phyloP scores from a whole-genome alignment of 1,140 invertebrate genomes.

The Atta texana region DNA sequence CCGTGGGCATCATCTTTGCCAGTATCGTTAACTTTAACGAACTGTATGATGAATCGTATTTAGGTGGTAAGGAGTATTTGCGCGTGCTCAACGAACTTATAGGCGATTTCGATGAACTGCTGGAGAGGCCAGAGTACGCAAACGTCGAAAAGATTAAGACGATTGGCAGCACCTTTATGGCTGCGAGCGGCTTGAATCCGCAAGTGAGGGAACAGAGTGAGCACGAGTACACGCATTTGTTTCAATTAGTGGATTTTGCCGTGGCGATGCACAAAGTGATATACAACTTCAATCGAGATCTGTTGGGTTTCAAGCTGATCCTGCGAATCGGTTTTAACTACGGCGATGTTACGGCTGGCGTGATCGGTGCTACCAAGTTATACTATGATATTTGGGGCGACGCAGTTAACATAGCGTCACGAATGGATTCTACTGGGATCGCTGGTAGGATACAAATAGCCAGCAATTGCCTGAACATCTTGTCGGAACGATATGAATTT shows the following conservation, averaged over 20 bases:
- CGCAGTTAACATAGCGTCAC: conserved; percentile 98
- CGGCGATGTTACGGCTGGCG: conserved; percentile 97
- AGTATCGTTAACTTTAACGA: conserved; percentile 98
- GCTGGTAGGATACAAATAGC: conserved; percentile 95
- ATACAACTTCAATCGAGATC: conserved; percentile 94
- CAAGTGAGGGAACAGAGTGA: conserved; percentile 87
- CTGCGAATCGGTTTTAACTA: conserved; percentile 94
- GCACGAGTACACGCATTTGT: conserved; percentile 92
- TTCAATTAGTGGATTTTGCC: conserved; percentile 95
- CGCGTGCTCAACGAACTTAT: conserved; percentile 97
- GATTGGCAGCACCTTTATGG: conserved; percentile 99
- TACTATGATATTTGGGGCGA: conserved; percentile 99
- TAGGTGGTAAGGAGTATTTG: conserved; percentile 96
- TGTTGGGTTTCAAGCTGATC: conserved; percentile 96
- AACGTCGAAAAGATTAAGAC: conserved; percentile 99
- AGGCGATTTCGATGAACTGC: conserved; percentile 97
- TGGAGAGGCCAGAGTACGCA: conserved; percentile 93
- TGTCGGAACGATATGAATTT: conserved; percentile 91
- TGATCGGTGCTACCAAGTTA: conserved; percentile 98
- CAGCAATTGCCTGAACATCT: conserved; percentile 89
- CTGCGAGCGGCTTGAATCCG: conserved; percentile 96
- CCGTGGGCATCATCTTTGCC: conserved; percentile 97
- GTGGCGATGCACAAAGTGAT: conserved; percentile 95
- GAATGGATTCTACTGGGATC: conserved; percentile 98
- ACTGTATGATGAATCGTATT: conserved; percentile 98